phyloP scores from a whole-genome alignment of 2,888 invertebrate genomes.

The Hemithea aestivaria region DNA sequence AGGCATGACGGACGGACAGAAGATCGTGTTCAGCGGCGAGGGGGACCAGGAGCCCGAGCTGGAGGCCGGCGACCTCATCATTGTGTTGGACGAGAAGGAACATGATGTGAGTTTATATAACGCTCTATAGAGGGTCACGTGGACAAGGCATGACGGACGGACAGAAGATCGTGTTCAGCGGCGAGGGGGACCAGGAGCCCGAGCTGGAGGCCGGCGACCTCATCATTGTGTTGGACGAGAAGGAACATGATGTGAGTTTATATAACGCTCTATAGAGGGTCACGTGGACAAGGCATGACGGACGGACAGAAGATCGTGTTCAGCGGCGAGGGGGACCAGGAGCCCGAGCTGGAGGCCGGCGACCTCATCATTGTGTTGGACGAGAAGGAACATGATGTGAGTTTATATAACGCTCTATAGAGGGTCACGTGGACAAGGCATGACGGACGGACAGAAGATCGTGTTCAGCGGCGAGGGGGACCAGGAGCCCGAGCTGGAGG shows the following conservation, averaged over 20 bases:
- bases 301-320: conserved; percentile 97
- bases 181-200: conserved; percentile 98
- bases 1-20: conserved; percentile 97
- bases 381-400: conserved; percentile 91
- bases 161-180: conserved; percentile 94
- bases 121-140: conserved; percentile 91
- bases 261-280: conserved; percentile 88
- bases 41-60: conserved; percentile 97
- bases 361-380: conserved; percentile 97
- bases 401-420: conserved; percentile 80
- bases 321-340: conserved; percentile 97
- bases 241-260: conserved; percentile 87
- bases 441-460: conserved; percentile 97
- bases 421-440: conserved; percentile 97
- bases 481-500: conserved; percentile 95
- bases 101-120: conserved; percentile 84
- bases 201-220: conserved; percentile 97
- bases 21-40: conserved; percentile 95
- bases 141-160: conserved; percentile 96
- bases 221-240: conserved; percentile 96
- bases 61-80: conserved; percentile 96
- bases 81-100: conserved; percentile 96
- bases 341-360: conserved; percentile 95
- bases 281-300: conserved; percentile 96
- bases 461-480: conserved; percentile 96